Base-by-base conservation (phyloP, 2,888 invertebrate species). In the Macaria liturata region DNA sequence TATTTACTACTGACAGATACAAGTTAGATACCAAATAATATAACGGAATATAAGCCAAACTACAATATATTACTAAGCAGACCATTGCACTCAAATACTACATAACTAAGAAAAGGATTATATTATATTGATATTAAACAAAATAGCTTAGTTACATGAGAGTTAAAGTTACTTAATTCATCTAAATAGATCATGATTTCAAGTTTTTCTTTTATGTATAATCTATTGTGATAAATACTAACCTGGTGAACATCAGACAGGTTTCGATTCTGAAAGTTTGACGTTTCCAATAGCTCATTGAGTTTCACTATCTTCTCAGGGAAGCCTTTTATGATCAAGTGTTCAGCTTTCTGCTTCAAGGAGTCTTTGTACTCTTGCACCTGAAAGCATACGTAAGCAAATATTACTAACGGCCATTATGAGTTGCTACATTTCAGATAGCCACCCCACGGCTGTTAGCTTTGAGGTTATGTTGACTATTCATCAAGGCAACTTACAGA, bases 271-370 rank as follows among this genome's bases (percentile, higher is more conserved):
- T 94, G 95, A 81, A 98, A 97, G 82, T 95, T 94, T 57, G 96
- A 92, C 34, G 97, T 97, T 79, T 97, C 96, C 72, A 98, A 91
- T 60, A 98, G 89, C 69, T 96, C 96, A 90, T 98, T 98, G 62
- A 98, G 92, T 81, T 96, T 96, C 5, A 98, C 95, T 71, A 98
- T 98, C 86, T 98, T 98, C 78, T 97, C 96, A 7, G 99, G 98
- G 85, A 98, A 98, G 49, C 96, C 97, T 85, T 96, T 96, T 61
- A 97, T 93, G 60, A 98, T 96, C 62, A 98, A 91, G 69, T 95
- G 95, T 81, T 98, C 98, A 8, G 97, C 98, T 92, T 97, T 97
- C 67, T 94, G 93, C 86, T 97, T 97, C 64, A 97, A 92, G 62
- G 95, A 95, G 78, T 97, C 97, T 91, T 97, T 98, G 89, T 97